These are phyloP conservation scores for Pissodes strobi DNA, from an alignment of 1,140 invertebrate genomes.

Conservation along the genomic window DNA sequence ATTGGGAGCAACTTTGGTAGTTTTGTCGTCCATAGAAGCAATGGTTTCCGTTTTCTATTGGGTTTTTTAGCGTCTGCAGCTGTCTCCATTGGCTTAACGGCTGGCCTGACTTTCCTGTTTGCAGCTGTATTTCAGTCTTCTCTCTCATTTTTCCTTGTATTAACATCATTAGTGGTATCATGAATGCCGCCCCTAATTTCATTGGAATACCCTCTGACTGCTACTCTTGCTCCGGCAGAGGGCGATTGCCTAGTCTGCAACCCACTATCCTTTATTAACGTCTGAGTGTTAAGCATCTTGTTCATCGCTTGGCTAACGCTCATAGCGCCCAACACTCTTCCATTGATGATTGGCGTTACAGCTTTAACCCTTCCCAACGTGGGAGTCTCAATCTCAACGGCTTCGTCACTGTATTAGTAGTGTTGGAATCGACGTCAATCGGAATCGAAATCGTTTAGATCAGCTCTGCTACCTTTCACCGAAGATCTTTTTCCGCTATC, in stretches of 20 bases:
- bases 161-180: conserved; percentile 18
- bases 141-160: neutral
- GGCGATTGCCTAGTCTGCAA: conserved; percentile 43
- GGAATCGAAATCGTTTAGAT: conserved; percentile 3
- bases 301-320: conserved; percentile 54
- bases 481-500: conserved; percentile 7
- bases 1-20: conserved; percentile 14
- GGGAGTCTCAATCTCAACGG: conserved; percentile 51
- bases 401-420: conserved; percentile 50
- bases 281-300: conserved; percentile 53
- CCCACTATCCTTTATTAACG: conserved; percentile 50
- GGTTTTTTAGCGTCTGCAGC: neutral
- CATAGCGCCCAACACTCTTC: conserved; percentile 50
- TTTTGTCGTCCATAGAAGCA: neutral
- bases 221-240: conserved; percentile 16
- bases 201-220: neutral
- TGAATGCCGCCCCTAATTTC: conserved; percentile 18
- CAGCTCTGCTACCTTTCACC: conserved; percentile 10
- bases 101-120: conserved; percentile 2
- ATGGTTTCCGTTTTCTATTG: neutral
- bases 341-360: conserved; percentile 48
- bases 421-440: conserved; percentile 47
- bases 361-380: conserved; percentile 38
- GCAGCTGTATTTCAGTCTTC: neutral
- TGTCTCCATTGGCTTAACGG: neutral